Percentiles rank a stretch among this genome's conserved stretches.
These are phyloP conservation scores for Eupithecia centaureata DNA, from an alignment of 2,888 invertebrate genomes.

Conservation along the genomic window DNA sequence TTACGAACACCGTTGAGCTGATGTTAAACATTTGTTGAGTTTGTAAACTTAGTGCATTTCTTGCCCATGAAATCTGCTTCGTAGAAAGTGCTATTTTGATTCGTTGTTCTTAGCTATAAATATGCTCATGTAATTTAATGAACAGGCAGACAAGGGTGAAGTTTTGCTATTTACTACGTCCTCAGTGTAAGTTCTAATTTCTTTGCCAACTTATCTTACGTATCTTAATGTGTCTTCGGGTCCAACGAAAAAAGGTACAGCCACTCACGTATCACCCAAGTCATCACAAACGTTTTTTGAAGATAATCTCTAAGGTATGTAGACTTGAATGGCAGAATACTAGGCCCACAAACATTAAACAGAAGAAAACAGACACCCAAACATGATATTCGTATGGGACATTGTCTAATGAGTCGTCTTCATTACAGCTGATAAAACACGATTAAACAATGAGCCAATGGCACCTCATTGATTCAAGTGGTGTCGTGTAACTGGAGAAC, in stretches of 20 bases:
- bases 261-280: not conserved
- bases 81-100: conserved; percentile 11
- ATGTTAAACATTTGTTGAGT: conserved; percentile 40
- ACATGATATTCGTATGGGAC: conserved; percentile 43
- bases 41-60: conserved; percentile 42
- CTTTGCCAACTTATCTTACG: not conserved
- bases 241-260: not conserved
- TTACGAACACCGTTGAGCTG: conserved; percentile 44
- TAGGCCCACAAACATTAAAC: not conserved
- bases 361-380: conserved; percentile 18
- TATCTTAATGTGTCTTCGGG: no score
- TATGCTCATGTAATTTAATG: not conserved
- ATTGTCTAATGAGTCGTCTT: conserved; percentile 55
- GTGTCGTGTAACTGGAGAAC: conserved; percentile 73
- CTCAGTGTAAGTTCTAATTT: not conserved
- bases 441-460: conserved; percentile 79
- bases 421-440: conserved; percentile 80
- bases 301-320: not conserved
- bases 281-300: not conserved
- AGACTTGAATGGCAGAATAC: not conserved
- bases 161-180: not conserved
- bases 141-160: not conserved
- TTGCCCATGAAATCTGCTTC: conserved; percentile 20
- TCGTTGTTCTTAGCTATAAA: not conserved
- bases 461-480: conserved; percentile 80